These are phyloP conservation scores for Nyctalus aviator DNA, from an alignment of 2,797 vertebrate species.

Conservation along the genomic window DNA sequence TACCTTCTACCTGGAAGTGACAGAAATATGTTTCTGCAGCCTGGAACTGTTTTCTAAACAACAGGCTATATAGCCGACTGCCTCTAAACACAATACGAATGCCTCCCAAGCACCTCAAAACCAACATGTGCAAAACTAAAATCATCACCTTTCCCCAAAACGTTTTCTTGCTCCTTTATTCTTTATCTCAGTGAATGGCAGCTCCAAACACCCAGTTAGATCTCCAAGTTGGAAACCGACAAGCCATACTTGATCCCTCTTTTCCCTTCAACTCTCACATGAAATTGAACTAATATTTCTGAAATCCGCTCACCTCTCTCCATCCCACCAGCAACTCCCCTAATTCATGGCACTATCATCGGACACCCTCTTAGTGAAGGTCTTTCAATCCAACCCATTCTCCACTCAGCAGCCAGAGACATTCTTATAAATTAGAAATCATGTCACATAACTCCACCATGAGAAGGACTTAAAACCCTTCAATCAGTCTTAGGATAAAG, in stretches of 20 bases:
- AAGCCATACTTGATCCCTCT: background rate
- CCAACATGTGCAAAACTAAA: conserved; percentile 23
- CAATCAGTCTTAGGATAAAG: background rate
- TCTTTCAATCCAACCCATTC: background rate
- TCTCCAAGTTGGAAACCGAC: conserved; percentile 15
- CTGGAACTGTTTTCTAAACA: background rate
- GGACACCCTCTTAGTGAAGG: background rate
- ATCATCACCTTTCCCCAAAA: background rate
- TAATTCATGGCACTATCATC: background rate
- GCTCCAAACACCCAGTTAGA: background rate
- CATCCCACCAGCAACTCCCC: background rate
- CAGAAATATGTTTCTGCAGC: background rate
- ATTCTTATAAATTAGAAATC: conserved; percentile 23
- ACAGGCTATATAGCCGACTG: background rate
- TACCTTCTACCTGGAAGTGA: background rate
- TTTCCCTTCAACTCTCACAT: background rate
- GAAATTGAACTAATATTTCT: conserved; percentile 46
- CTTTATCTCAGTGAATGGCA: conserved; percentile 37
- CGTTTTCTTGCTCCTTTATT: background rate
- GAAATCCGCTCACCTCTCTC: background rate
- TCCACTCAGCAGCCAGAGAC: background rate
- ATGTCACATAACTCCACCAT: background rate
- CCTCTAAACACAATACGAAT: conserved; percentile 1
- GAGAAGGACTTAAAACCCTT: conserved; percentile 18
- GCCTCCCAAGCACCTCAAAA: background rate